Evolutionary conservation across 2,797 vertebrate species (phyloP).

Genomic region (Danio tinwini): DNA sequence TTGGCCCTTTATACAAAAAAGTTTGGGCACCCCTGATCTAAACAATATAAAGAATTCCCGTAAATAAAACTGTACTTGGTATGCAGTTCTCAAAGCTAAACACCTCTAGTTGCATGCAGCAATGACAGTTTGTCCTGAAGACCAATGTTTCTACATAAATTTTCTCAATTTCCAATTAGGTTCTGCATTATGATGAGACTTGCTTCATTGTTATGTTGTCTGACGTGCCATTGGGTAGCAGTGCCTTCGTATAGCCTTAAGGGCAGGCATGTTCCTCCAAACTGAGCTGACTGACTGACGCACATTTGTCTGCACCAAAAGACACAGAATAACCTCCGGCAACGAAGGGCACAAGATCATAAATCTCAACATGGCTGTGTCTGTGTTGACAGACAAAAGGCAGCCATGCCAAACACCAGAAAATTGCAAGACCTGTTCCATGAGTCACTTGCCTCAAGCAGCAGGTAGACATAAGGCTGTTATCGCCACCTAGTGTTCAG

Average conservation of each 20-base stretch:
- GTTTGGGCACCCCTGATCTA: too few relatives aligned
- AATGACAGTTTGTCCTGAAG: background rate
- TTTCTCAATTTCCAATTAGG: background rate
- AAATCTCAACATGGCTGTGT: conserved; percentile 71
- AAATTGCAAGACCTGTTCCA: conserved; percentile 63
- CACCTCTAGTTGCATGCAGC: background rate
- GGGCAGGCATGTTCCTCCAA: conserved; percentile 37
- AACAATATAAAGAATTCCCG: too few relatives aligned
- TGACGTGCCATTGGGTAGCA: conserved; percentile 2
- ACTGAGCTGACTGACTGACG: conserved; percentile 42
- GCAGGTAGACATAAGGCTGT: conserved; percentile 40
- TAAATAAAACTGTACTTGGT: too few relatives aligned
- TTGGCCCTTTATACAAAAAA: too few relatives aligned
- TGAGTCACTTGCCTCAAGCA: conserved; percentile 63
- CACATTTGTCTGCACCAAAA: conserved; percentile 61
- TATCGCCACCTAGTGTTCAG: conserved; percentile 59
- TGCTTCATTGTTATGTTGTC: background rate
- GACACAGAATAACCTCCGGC: conserved; percentile 60
- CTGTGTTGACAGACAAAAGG: conserved; percentile 68
- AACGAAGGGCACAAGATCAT: conserved; percentile 61
- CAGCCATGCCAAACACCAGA: conserved; percentile 62
- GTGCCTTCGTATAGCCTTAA: conserved; percentile 43
- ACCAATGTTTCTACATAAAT: background rate
- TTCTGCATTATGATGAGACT: background rate
- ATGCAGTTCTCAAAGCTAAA: too few relatives aligned